These are phyloP conservation scores for Netelia melanura DNA, from an alignment of 2,888 invertebrate species.

Conservation along the genomic window DNA sequence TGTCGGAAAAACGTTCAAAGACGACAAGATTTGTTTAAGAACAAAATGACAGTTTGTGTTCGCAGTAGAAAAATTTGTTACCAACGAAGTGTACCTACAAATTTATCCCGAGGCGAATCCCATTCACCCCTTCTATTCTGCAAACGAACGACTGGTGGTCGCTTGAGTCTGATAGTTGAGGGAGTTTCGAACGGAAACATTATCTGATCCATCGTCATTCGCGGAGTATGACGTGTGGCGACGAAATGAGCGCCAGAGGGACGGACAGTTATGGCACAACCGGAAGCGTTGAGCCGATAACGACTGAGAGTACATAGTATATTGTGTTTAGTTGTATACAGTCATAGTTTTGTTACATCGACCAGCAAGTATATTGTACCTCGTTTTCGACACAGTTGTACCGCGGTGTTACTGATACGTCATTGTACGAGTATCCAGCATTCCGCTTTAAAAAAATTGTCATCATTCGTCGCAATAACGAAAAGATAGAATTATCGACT, in stretches of 20 bases:
- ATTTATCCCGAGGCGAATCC: neutral
- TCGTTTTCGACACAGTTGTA: neutral
- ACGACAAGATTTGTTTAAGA: too few relatives aligned
- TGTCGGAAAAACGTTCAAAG: too few relatives aligned
- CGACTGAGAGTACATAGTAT: conserved; percentile 7
- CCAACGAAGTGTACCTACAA: too few relatives aligned
- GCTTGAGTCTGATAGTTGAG: neutral
- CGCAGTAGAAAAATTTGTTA: too few relatives aligned
- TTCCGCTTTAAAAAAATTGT: neutral
- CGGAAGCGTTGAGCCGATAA: conserved; percentile 59
- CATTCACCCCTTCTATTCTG: neutral
- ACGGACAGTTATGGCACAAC: conserved; percentile 18
- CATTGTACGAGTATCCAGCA: neutral
- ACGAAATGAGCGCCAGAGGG: conserved; percentile 16
- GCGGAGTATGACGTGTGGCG: conserved; percentile 30
- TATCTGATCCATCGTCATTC: conserved; percentile 22
- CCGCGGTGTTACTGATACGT: neutral
- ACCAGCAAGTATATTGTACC: conserved; percentile 4
- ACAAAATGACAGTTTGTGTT: too few relatives aligned
- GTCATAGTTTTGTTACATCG: conserved; percentile 55
- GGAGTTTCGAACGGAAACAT: conserved; percentile 24
- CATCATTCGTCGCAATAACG: too few relatives aligned
- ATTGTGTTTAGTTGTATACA: conserved; percentile 52
- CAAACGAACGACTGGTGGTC: neutral
- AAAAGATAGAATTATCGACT: neutral